Evolutionary conservation across 37 sponge, comb jelly and placozoan genomes (phyloP).

Genomic region (Ianthella basta): DNA sequence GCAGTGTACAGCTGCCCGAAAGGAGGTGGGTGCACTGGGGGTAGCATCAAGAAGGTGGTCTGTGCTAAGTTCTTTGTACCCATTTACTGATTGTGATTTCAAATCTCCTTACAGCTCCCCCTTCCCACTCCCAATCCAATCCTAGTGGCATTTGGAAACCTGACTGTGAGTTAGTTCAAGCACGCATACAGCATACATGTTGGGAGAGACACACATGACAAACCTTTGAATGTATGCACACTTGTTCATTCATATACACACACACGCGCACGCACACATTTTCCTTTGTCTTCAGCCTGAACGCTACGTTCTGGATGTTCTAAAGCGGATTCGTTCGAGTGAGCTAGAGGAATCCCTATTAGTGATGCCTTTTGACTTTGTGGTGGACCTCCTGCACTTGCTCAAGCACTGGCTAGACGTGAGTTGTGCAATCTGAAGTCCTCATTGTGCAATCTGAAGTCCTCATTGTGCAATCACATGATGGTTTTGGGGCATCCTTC

Average conservation of each 20-base stretch:
- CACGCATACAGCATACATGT: neutral
- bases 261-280: no score
- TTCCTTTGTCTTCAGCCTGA: conserved; percentile 52
- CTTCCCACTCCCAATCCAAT: conserved; percentile 73
- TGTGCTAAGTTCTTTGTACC: neutral
- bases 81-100: neutral
- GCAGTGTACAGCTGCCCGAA: conserved; percentile 44
- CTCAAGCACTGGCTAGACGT: neutral
- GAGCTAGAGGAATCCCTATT: conserved; percentile 90
- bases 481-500: neutral
- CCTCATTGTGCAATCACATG: neutral
- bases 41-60: neutral
- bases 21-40: conserved; percentile 31
- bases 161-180: conserved; percentile 41
- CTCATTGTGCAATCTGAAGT: neutral
- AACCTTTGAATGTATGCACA: no score
- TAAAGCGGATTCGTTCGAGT: conserved; percentile 78
- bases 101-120: conserved; percentile 40
- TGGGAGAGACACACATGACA: no score
- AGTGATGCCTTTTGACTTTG: conserved; percentile 68
- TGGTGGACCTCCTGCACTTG: neutral
- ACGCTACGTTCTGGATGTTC: conserved; percentile 67
- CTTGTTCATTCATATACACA: neutral
- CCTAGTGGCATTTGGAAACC: conserved; percentile 71
- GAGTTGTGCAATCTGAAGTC: neutral